Evolutionary conservation across 2,797 vertebrate species (phyloP).

Genomic region (Pygocentrus nattereri): DNA sequence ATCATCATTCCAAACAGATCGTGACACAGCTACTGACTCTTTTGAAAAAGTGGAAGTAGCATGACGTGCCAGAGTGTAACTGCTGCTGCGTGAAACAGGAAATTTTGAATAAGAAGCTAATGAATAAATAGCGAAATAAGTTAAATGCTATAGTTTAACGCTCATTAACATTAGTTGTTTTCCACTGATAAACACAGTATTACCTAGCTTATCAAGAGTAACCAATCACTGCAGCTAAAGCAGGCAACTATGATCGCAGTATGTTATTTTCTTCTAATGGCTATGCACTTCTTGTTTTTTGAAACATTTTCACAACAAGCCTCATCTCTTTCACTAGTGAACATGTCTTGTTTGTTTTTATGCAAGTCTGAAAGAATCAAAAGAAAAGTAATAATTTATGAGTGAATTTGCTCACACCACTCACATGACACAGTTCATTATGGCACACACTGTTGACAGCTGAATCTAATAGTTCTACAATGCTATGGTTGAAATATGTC

Average conservation of each 20-base stretch:
- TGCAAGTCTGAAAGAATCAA: constrained; percentile 9
- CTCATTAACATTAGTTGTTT: too few relatives aligned
- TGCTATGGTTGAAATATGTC: constrained; percentile 78
- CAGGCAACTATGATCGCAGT: not conserved
- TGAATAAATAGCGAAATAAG: too few relatives aligned
- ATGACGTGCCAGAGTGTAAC: too few relatives aligned
- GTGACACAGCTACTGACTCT: too few relatives aligned
- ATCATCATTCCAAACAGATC: too few relatives aligned
- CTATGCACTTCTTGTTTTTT: not conserved
- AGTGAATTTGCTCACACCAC: constrained; percentile 63
- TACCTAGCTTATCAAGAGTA: too few relatives aligned
- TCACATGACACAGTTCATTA: constrained; percentile 78
- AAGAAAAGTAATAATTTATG: constrained; percentile 62
- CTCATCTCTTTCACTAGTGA: not conserved
- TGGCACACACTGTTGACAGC: constrained; percentile 79
- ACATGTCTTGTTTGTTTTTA: constrained; percentile 3
- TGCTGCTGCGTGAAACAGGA: too few relatives aligned
- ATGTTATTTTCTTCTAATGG: not conserved
- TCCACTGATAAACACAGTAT: too few relatives aligned
- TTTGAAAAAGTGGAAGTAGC: too few relatives aligned
- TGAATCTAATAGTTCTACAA: constrained; percentile 82
- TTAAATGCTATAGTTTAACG: too few relatives aligned
- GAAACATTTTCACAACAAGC: not conserved
- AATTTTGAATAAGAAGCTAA: too few relatives aligned
- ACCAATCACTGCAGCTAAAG: too few relatives aligned